phyloP scores from a whole-genome alignment of 1,140 invertebrate genomes.

The Solenopsis fugax region DNA sequence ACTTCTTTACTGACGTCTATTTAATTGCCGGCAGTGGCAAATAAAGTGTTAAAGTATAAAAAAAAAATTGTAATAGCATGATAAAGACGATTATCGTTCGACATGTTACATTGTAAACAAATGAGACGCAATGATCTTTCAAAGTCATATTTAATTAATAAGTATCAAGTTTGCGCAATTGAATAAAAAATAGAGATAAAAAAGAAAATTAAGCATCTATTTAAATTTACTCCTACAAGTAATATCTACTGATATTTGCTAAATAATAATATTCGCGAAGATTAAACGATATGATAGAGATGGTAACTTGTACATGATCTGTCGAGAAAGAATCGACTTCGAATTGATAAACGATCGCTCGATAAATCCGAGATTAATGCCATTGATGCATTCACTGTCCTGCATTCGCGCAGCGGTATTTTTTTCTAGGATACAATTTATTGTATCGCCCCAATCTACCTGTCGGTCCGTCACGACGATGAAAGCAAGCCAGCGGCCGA shows the following conservation, averaged over 20 bases:
- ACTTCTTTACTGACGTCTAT: not conserved
- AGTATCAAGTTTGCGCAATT: not conserved
- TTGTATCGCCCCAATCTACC: conserved; percentile 7
- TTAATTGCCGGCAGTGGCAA: not conserved
- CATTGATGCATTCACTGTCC: not conserved
- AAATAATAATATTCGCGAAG: not conserved
- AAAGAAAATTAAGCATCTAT: not conserved
- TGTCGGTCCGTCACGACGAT: not conserved
- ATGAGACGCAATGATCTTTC: not conserved
- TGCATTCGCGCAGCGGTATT: not conserved
- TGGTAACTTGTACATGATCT: not conserved
- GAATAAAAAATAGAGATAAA: not conserved
- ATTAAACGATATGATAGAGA: not conserved
- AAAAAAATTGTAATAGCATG: not conserved
- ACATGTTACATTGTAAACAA: not conserved
- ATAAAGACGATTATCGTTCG: not conserved
- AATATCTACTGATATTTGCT: not conserved
- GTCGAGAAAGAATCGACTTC: not conserved
- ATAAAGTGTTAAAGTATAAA: not conserved
- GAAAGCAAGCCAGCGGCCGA: conserved; percentile 24
- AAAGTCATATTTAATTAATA: not conserved
- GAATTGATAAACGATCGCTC: conserved; percentile 8
- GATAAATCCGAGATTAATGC: not conserved
- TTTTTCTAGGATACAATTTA: not conserved
- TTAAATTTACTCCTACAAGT: not conserved